Evolutionary conservation across 2,888 invertebrate species (phyloP).

Genomic region (Acanthoscelides obtectus): DNA sequence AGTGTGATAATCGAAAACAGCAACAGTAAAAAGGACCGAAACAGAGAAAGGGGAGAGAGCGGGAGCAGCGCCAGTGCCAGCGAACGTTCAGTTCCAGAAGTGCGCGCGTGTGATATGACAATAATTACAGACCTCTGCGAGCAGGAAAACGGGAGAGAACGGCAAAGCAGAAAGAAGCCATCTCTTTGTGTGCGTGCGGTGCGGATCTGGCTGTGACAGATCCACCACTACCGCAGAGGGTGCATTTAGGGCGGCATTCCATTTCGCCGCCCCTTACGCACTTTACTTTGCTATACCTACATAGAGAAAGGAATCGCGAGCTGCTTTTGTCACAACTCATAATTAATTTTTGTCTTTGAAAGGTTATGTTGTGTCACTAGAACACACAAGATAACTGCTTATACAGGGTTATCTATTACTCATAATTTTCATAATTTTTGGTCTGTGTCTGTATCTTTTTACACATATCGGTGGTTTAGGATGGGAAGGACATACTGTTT

Average conservation of each 20-base stretch:
- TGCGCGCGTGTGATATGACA: conserved; percentile 32
- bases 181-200: conserved; percentile 35
- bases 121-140: conserved; percentile 42
- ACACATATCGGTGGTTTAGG: too few species aligned
- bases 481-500: too few species aligned
- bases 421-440: too few species aligned
- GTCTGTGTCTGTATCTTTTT: too few species aligned
- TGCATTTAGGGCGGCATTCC: conserved; percentile 7
- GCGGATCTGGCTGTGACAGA: conserved; percentile 40
- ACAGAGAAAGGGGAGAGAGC: neutral
- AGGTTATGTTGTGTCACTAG: too few species aligned
- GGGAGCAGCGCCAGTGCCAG: neutral
- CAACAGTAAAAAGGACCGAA: neutral
- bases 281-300: neutral
- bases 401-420: too few species aligned
- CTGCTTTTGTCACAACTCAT: neutral
- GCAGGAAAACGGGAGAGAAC: neutral
- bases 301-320: neutral
- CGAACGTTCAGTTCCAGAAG: conserved; percentile 34
- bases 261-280: conserved; percentile 9
- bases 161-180: conserved; percentile 36
- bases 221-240: conserved; percentile 33
- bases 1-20: neutral
- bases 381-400: too few species aligned
- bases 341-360: too few species aligned